These are phyloP conservation scores for Cerceris rybyensis DNA, from an alignment of 2,888 invertebrate species.

Conservation along the genomic window DNA sequence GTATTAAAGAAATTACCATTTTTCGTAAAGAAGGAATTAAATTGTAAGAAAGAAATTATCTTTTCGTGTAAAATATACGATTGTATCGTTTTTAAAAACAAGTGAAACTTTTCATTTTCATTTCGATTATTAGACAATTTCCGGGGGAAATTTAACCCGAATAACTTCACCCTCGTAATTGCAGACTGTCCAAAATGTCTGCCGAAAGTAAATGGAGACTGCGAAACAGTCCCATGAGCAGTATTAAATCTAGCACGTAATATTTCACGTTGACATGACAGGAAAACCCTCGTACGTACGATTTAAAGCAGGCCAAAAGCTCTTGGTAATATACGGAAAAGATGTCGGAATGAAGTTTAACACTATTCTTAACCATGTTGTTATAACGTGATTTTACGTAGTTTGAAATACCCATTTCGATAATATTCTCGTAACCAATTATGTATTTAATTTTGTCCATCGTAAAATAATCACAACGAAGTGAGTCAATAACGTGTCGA, in stretches of 20 bases:
- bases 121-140: neutral
- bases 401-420: too few species aligned
- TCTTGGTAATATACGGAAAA: constrained; percentile 25
- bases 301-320: constrained; percentile 3
- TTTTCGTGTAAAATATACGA: too few species aligned
- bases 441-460: too few species aligned
- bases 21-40: too few species aligned
- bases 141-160: neutral
- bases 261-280: constrained; percentile 24
- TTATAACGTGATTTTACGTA: neutral
- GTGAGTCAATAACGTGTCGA: too few species aligned
- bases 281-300: constrained; percentile 9
- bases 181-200: neutral
- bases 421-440: too few species aligned
- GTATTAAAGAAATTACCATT: too few species aligned
- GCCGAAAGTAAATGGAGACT: neutral
- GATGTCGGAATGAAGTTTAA: neutral
- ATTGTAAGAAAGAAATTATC: too few species aligned
- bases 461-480: too few species aligned
- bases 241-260: constrained; percentile 6
- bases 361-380: neutral
- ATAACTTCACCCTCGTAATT: neutral
- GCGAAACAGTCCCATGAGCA: neutral
- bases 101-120: neutral
- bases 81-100: neutral